Conservation (phyloP, 2,888 invertebrate genomes). For the Amorpha juglandis region DNA sequence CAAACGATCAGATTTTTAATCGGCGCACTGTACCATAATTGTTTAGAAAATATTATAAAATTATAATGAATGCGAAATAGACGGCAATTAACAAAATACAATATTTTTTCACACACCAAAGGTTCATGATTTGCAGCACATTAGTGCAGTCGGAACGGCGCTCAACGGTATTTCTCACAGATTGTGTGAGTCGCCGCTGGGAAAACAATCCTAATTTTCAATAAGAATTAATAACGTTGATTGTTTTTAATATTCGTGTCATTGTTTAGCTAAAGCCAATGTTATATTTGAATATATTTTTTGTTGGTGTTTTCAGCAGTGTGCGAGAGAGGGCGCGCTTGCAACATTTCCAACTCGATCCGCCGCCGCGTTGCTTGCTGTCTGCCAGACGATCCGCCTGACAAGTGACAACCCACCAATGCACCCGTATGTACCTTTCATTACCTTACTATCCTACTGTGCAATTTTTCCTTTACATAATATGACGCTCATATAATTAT, state of each 20-base stretch:
- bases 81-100: slow-evolving; percentile 43
- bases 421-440: neutral
- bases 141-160: slow-evolving; percentile 52
- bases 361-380: neutral
- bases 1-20: too few relatives aligned
- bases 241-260: slow-evolving; percentile 44
- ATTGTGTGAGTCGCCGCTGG: slow-evolving; percentile 55
- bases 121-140: slow-evolving; percentile 37
- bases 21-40: neutral
- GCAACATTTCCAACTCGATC: neutral
- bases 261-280: slow-evolving; percentile 38
- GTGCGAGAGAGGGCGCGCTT: slow-evolving; percentile 23
- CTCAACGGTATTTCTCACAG: slow-evolving; percentile 62
- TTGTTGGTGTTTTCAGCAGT: slow-evolving; percentile 54
- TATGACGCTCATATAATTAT: neutral
- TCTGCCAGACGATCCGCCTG: too few relatives aligned
- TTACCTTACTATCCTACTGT: neutral
- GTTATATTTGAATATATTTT: slow-evolving; percentile 43
- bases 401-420: too few relatives aligned
- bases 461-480: neutral
- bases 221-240: slow-evolving; percentile 51
- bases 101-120: slow-evolving; percentile 53
- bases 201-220: slow-evolving; percentile 58
- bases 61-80: slow-evolving; percentile 36
- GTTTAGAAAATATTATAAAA: slow-evolving; percentile 2